These are phyloP conservation scores for Eugnorisma glareosa DNA, from an alignment of 2,888 invertebrate species.

Conservation along the genomic window DNA sequence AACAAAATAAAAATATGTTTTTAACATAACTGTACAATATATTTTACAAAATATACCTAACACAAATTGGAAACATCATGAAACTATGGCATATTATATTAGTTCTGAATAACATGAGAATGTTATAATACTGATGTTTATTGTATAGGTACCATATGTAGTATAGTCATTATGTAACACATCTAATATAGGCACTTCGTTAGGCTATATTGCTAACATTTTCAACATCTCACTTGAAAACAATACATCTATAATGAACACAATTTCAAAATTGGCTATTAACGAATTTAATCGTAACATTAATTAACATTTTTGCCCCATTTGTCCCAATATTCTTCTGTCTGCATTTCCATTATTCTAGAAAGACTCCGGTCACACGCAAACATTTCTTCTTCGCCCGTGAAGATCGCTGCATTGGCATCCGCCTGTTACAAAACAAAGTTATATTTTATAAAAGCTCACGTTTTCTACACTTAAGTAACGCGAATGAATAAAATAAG, in stretches of 20 bases:
- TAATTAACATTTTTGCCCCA: constrained; percentile 91
- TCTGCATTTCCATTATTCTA: constrained; percentile 98
- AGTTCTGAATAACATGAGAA: constrained; percentile 52
- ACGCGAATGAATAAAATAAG: too few species aligned
- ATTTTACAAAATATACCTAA: constrained; percentile 57
- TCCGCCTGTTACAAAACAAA: constrained; percentile 90
- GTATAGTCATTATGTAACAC: constrained; percentile 32
- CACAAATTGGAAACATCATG: constrained; percentile 57
- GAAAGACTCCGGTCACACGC: constrained; percentile 98
- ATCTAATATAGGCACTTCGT: constrained; percentile 61
- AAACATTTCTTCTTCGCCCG: constrained; percentile 99
- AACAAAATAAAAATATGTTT: constrained; percentile 67
- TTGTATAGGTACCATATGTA: constrained; percentile 39
- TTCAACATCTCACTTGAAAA: constrained; percentile 44
- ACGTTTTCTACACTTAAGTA: neutral
- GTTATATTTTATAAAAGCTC: neutral
- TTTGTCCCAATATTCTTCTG: constrained; percentile 97
- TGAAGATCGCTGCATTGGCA: constrained; percentile 97
- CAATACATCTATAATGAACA: constrained; percentile 37
- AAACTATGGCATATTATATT: constrained; percentile 47
- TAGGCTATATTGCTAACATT: constrained; percentile 40
- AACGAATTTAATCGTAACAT: constrained; percentile 16
- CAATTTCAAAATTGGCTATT: constrained; percentile 39
- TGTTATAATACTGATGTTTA: constrained; percentile 65
- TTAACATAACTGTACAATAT: constrained; percentile 53